phyloP scores from a whole-genome alignment of 2,888 invertebrate species.

The Cepaea hortensis region DNA sequence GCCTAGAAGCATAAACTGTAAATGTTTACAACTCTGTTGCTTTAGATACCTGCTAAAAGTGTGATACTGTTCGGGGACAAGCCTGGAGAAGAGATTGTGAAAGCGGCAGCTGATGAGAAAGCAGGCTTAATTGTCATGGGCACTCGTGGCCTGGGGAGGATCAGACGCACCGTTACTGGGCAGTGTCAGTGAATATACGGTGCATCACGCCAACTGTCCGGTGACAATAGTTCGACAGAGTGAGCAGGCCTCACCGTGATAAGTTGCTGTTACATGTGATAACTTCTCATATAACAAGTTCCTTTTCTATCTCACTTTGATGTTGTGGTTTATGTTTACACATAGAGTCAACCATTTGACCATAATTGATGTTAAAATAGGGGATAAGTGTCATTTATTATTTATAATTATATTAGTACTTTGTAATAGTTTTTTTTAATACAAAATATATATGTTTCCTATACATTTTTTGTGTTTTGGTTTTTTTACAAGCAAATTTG shows the following conservation, averaged over 20 bases:
- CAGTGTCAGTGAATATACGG: conserved; percentile 51
- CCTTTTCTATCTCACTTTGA: not conserved
- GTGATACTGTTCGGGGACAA: conserved; percentile 30
- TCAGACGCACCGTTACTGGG: conserved; percentile 51
- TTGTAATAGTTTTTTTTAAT: too few relatives aligned
- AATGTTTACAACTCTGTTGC: not conserved
- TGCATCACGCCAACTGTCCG: conserved; percentile 48
- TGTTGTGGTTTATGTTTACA: not conserved
- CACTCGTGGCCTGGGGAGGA: conserved; percentile 48
- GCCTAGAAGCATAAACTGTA: too few relatives aligned
- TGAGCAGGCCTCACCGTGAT: not conserved
- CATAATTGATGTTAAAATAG: too few relatives aligned
- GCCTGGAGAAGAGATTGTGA: conserved; percentile 47
- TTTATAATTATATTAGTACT: too few relatives aligned
- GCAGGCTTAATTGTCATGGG: conserved; percentile 48
- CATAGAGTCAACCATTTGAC: too few relatives aligned
- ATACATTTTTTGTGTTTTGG: too few relatives aligned
- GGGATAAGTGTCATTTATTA: too few relatives aligned
- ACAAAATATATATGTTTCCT: too few relatives aligned
- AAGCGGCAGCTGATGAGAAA: conserved; percentile 37
- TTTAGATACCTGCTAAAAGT: conserved; percentile 24
- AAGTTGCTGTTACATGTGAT: not conserved
- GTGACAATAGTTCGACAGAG: conserved; percentile 46
- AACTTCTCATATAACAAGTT: not conserved
- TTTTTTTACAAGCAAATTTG: too few relatives aligned